Evolutionary conservation across 2,113 vertebrate species (phyloP).

Genomic region (Pipra filicauda): DNA sequence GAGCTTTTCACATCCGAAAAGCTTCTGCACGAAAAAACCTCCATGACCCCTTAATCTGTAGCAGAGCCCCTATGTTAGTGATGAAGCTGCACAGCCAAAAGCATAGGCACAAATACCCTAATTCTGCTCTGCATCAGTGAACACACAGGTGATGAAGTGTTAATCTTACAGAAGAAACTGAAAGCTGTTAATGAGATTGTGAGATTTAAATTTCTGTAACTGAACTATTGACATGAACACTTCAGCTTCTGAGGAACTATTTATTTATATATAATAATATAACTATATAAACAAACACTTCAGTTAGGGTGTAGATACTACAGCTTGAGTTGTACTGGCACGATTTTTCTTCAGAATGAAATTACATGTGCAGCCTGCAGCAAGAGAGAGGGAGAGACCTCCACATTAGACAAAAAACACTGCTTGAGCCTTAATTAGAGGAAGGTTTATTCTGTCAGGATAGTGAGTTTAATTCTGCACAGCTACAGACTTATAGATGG

Average conservation of each 20-base stretch:
- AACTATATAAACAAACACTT: neutral
- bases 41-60: neutral
- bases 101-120: neutral
- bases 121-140: neutral
- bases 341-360: neutral
- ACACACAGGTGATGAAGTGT: neutral
- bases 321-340: neutral
- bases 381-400: neutral
- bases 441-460: neutral
- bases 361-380: neutral
- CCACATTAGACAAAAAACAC: neutral
- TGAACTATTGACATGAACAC: neutral
- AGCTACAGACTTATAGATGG: neutral
- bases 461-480: neutral
- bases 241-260: neutral
- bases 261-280: neutral
- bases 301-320: neutral
- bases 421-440: neutral
- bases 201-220: neutral
- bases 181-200: neutral
- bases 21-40: neutral
- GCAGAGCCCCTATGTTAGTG: neutral
- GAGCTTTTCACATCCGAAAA: neutral
- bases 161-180: neutral
- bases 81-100: neutral